phyloP scores from a whole-genome alignment of 1,140 invertebrate genomes.

The Kradibia gibbosae region DNA sequence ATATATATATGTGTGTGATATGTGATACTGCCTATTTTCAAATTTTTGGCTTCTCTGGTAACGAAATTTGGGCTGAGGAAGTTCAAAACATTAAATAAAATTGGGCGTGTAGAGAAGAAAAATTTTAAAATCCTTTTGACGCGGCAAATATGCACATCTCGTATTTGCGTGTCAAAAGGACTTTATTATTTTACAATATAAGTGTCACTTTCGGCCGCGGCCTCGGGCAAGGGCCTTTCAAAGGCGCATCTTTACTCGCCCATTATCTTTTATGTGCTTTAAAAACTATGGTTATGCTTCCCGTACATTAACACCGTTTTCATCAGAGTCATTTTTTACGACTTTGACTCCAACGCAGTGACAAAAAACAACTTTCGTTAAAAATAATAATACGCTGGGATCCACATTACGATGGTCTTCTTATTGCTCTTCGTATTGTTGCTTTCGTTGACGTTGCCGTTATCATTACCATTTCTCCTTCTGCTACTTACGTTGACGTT shows the following conservation, averaged over 20 bases:
- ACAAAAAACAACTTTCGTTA: background rate
- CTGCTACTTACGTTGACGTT: no score
- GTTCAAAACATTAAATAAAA: no score
- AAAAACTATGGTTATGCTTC: background rate
- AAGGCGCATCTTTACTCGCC: background rate
- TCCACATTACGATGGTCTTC: no score
- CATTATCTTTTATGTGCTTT: background rate
- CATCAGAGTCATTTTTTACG: background rate
- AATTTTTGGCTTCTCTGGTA: no score
- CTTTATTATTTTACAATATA: slow-evolving; percentile 7
- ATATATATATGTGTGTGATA: no score
- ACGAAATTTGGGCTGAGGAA: no score
- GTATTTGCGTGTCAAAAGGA: background rate
- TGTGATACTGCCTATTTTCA: no score
- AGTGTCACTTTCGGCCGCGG: background rate
- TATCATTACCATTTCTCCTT: no score
- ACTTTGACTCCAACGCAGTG: background rate
- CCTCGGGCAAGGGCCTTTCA: background rate
- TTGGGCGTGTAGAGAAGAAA: no score
- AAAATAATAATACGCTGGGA: background rate
- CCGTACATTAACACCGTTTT: background rate
- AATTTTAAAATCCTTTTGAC: background rate
- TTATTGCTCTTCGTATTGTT: background rate
- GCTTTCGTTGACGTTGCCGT: no score
- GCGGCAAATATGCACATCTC: background rate